These are phyloP conservation scores for Thalassoma bifasciatum DNA, from an alignment of 2,113 vertebrate species.

Conservation along the genomic window DNA sequence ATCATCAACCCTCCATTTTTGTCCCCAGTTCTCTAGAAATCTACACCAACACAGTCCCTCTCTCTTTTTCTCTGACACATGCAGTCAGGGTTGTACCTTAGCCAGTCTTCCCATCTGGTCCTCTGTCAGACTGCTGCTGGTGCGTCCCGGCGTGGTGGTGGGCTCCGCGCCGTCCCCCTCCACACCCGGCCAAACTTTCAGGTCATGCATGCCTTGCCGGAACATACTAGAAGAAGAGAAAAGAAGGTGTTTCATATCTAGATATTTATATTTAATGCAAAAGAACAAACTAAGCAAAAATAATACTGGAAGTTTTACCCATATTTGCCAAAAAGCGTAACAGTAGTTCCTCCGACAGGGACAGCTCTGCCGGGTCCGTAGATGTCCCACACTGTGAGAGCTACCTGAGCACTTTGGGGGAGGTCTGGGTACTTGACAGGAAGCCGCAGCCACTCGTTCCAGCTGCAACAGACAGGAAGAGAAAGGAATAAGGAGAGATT, in stretches of 20 bases:
- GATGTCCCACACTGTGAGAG: conserved; percentile 97
- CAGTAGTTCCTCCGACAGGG: conserved; percentile 95
- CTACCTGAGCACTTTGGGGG: conserved; percentile 95
- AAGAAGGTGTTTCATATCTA: not conserved
- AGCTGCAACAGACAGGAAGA: conserved; percentile 79
- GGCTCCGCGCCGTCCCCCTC: conserved; percentile 95
- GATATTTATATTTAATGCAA: not conserved
- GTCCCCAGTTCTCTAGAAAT: not conserved
- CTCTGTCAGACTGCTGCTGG: conserved; percentile 92
- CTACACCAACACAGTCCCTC: not conserved
- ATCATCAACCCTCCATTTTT: conserved; percentile 12
- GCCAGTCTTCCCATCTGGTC: conserved; percentile 98
- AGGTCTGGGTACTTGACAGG: conserved; percentile 97
- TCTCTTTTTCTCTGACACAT: not conserved
- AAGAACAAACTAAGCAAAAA: not conserved
- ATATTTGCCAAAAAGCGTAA: conserved; percentile 97
- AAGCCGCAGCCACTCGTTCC: conserved; percentile 97
- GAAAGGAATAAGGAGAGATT: not conserved
- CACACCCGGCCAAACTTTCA: conserved; percentile 98
- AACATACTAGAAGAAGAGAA: conserved; percentile 88
- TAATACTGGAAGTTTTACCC: conserved; percentile 79
- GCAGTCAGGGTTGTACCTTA: conserved; percentile 86
- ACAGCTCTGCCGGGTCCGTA: conserved; percentile 95
- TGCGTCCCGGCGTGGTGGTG: conserved; percentile 94
- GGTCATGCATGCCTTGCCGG: conserved; percentile 98